Base-by-base conservation (phyloP, 1,140 invertebrate genomes). In the Drosophila micromelanica region DNA sequence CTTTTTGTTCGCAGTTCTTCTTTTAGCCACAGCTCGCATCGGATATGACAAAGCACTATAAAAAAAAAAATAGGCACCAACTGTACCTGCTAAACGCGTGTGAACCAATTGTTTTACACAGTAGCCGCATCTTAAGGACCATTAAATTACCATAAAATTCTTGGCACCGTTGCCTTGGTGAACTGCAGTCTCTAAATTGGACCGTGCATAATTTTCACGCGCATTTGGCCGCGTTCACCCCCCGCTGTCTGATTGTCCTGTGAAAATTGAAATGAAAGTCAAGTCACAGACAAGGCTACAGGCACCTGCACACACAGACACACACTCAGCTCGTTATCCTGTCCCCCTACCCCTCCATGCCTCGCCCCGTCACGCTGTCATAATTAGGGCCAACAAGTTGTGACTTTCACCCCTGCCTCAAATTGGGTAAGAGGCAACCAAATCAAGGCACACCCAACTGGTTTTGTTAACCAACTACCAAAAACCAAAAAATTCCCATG, bases 171-270 rank as follows among this genome's bases (percentile, higher is more conserved):
- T 87, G 62, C 82, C 81, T 42, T 59, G 78, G 78, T 55, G 57
- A 60, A 35, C 71, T 86, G 78, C 73, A 71, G 75, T 71, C 79
- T 59, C 55, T 42, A 51, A 17, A 35, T 13, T 43, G 3, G 11
- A 52, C 75, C 75, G 27, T 72, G 84, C 75, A 86, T 87, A 86
- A 82, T 68, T 86, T 87, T 79, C 82, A 87, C 82, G 82, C 84
- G 73, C 59, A 60, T 70, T 67, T 65, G 61, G 32, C 35, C 12
- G 11, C 35, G 72, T 48, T 55, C 40, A 54, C 61, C 40, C 63
- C 64, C 64, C 55, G 35, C 59, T 49, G 20, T 5, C 8, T 32
- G 56, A 61, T 76, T 65, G 68, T 76, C 75, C 68, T 75, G 55
- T 84, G 73, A 68, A 63, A 78, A 57, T 55, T 42, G 8, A 40